Evolutionary conservation across 2,113 vertebrate species (phyloP).

Genomic region (Grantiella picta): DNA sequence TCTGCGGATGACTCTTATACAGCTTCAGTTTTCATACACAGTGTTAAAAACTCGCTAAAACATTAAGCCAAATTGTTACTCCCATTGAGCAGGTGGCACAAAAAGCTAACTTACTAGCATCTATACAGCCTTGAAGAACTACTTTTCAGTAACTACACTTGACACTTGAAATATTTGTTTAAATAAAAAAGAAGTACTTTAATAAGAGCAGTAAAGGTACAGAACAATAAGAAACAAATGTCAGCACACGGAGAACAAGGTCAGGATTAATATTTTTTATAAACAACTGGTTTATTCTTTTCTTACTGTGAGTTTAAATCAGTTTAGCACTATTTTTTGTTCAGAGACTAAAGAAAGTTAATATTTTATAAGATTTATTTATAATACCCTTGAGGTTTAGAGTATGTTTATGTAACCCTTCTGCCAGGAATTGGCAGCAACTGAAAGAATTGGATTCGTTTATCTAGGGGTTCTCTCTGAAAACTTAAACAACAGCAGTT

Average conservation of each 20-base stretch:
- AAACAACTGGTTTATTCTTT: background rate
- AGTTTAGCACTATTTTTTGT: conserved; percentile 14
- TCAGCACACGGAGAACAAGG: background rate
- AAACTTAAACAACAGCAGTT: conserved; percentile 53
- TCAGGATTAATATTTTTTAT: background rate
- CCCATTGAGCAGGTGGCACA: background rate
- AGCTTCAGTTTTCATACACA: background rate
- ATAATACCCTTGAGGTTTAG: conserved; percentile 53
- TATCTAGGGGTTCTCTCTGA: conserved; percentile 54
- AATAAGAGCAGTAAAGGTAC: background rate
- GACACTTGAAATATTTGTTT: background rate
- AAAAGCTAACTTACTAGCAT: background rate
- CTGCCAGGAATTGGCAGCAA: conserved; percentile 46
- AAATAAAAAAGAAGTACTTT: background rate
- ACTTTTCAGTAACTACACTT: background rate
- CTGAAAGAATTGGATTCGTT: conserved; percentile 58
- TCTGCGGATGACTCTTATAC: background rate
- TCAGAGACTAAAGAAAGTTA: conserved; percentile 25
- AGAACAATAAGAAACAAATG: background rate
- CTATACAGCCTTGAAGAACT: background rate
- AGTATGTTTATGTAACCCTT: conserved; percentile 62
- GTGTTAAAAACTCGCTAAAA: background rate
- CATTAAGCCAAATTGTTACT: background rate
- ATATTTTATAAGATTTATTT: conserved; percentile 60
- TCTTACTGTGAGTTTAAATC: conserved; percentile 10